Base-by-base conservation (phyloP, 23 tunicate genomes). In the Trididemnum clinides region DNA sequence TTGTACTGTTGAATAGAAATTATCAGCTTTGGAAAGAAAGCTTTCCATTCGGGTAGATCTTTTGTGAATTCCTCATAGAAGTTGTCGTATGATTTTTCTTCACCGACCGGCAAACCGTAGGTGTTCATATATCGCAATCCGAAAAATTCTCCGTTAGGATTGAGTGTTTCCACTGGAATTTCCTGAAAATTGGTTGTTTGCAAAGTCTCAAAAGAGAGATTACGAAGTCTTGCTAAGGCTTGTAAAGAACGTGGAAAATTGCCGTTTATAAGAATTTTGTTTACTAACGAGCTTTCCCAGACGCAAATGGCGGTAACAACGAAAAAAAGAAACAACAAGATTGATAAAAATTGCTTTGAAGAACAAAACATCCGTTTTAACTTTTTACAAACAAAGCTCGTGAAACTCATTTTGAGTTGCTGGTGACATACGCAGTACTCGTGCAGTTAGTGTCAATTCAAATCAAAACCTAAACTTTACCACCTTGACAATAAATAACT, bases 81-180 rank as follows among this genome's bases (percentile, higher is more conserved):
- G 15, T 25, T 38, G 20, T 12, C 3, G 66, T n/a, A 59, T 4
- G 20, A 4, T 5, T n/a, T 59, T 15, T 15, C 15, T 31, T 66
- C 75, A 28, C 39, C 36, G 6, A 19, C 4, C 5, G 83, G 83
- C 18, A 78, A 51, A 23, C 83, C 83, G 23, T 78, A 78, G 28
- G 83, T 78, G 66, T 78, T 23, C 51, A 51, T 78, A 37, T 78
- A 78, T 2, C 4, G 51, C 65, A 51, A 7, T 27, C 83, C 38
- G 51, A 51, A 78, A 78, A 50, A 78, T 27, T 51, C 39, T 4
- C 37, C 23, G 3, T 78, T 51, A 28, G 83, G 66, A 78, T 78
- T 27, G 19, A 51, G 19, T 2, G 83, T 28, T 78, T 78, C 83
- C 19, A 2, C 20, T 5, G 83, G 83, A 2, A 78, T 22, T 5